Percentiles rank a stretch among this genome's conserved stretches.
These are phyloP conservation scores for Meloe dianella DNA, from an alignment of 2,888 invertebrate genomes.

Conservation along the genomic window DNA sequence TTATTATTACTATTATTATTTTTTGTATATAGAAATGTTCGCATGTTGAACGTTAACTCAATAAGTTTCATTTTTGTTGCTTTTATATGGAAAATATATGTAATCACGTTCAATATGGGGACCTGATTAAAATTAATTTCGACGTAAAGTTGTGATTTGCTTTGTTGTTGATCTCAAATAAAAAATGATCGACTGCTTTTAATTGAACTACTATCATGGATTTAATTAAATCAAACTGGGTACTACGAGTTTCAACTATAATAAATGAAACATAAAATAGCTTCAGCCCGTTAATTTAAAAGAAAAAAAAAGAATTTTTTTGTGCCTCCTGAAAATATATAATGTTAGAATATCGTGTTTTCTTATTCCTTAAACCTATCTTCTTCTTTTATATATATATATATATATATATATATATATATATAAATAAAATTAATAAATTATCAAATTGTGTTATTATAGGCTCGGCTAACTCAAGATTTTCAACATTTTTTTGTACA, in stretches of 20 bases:
- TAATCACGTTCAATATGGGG: constrained; percentile 38
- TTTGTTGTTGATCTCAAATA: constrained; percentile 57
- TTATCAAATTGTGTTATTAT: constrained; percentile 12
- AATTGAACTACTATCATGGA: constrained; percentile 31
- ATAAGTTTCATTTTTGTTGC: constrained; percentile 19
- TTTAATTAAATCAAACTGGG: constrained; percentile 25
- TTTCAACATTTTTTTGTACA: constrained; percentile 36
- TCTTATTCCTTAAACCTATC: constrained; percentile 41
- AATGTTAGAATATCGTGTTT: constrained; percentile 47
- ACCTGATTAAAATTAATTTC: constrained; percentile 28
- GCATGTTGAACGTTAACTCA: constrained; percentile 34
- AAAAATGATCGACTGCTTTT: constrained; percentile 55
- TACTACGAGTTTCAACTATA: constrained; percentile 30
- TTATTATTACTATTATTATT: neutral
- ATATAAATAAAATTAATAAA: constrained; percentile 7
- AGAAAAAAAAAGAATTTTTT: constrained; percentile 34
- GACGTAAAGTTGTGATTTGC: constrained; percentile 54
- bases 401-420: constrained; percentile 21
- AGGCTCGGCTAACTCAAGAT: constrained; percentile 39
- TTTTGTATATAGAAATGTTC: constrained; percentile 32
- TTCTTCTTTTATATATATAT: too few species aligned
- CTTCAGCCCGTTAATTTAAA: constrained; percentile 39
- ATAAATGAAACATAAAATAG: constrained; percentile 32
- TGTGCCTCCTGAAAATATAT: constrained; percentile 52
- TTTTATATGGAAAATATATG: constrained; percentile 24